Conservation (phyloP, 1,140 invertebrate genomes). For the Solen grandis region DNA sequence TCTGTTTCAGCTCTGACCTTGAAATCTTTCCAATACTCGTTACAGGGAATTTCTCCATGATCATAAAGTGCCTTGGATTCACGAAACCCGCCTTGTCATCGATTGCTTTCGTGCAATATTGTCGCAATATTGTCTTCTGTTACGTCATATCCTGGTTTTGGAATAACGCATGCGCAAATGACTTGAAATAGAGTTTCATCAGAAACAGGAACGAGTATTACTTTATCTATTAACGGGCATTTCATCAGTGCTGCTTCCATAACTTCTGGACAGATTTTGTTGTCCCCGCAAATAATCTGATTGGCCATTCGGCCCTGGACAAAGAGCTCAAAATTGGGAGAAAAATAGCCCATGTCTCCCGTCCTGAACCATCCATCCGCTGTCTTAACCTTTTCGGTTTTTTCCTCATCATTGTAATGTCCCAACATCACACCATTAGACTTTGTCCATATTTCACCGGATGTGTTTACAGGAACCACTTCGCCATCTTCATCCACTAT, state of each 20-base stretch:
- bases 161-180: too few species aligned
- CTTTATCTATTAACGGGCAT: constrained; percentile 15
- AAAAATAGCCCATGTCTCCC: constrained; percentile 52
- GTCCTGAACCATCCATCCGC: constrained; percentile 59
- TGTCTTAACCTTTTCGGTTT: constrained; percentile 36
- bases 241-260: constrained; percentile 19
- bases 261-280: constrained; percentile 21
- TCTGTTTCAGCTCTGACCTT: neutral
- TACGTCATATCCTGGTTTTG: constrained; percentile 8
- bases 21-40: constrained; percentile 10
- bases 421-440: constrained; percentile 24
- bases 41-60: constrained; percentile 18
- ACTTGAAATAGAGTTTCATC: neutral
- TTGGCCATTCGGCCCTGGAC: constrained; percentile 54
- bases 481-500: constrained; percentile 47
- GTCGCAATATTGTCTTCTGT: constrained; percentile 19
- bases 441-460: constrained; percentile 46
- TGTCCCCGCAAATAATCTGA: constrained; percentile 45
- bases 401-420: constrained; percentile 48
- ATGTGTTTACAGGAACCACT: constrained; percentile 2
- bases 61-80: constrained; percentile 32
- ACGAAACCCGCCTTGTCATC: constrained; percentile 12
- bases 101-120: constrained; percentile 11
- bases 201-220: constrained; percentile 16
- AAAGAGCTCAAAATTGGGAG: constrained; percentile 38